Evolutionary conservation across 2,888 invertebrate species (phyloP), one percentile per base, ranked within the genome.

Genomic region (Apodemia hepburni): DNA sequence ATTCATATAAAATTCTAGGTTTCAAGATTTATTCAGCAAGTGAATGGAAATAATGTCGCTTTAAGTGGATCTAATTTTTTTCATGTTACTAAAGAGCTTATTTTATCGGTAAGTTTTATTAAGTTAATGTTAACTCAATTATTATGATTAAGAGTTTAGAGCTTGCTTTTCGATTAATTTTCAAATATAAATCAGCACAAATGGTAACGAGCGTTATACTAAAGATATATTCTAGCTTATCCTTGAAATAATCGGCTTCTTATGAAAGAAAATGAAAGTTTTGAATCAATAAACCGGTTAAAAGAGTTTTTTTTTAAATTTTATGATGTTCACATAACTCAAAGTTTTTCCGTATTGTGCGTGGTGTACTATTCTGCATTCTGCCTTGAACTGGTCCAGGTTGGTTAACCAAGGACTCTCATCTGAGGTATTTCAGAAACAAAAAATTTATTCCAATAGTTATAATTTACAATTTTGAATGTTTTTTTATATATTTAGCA

Each of bases 61-160:
- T 74, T 94, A 64, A 93, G 93, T 45, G 94, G 94, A 15, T 89
- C 92, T 58, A 90, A 92, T 59, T 92, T 93, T 69, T 94, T 93
- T 70, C 81, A 88, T 62, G 82, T 94, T 1, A 94, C 94, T 4
- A 85, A 91, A 65, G 92, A 92, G 65, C 84, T 93, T 5, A 83
- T 93, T 71, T 77, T 93, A 7, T 85, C 92, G 45, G 93, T 93
- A 77, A 87, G 91, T 80, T 63, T 6, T 29, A 2, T 33, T 17
- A 17, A 33, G 7, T 38, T 9, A 51, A 11, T 38, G n/a, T 15
- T 15, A 47, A 12, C 27, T 15, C 38, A 18, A 38, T 57, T 60
- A 33, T 59, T 60, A 33, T 59, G 27, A 38, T 27, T 59, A n/a
- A 22, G 27, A 6, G 18, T n/a, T 11, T 9, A 18, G 15, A 27